Conservation (phyloP, 2,888 invertebrate species). For the Drosophila melanosoma region DNA sequence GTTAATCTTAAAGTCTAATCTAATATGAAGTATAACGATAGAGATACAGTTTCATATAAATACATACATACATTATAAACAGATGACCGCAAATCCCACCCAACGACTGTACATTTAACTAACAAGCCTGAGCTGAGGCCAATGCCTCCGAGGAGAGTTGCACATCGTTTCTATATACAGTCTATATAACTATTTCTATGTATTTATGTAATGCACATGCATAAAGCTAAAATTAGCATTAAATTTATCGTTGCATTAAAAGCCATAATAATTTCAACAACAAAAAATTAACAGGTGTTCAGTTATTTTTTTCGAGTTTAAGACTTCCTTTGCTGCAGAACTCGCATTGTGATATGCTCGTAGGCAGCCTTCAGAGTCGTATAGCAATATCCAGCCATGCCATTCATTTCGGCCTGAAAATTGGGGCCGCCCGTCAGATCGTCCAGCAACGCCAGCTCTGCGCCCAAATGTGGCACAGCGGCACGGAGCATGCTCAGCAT, state of each 20-base stretch:
- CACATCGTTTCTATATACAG: slow-evolving; percentile 53
- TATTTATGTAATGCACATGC: slow-evolving; percentile 12
- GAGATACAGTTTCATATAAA: slow-evolving; percentile 45
- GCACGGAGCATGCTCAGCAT: slow-evolving; percentile 84
- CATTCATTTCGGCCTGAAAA: slow-evolving; percentile 84
- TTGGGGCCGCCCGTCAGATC: slow-evolving; percentile 84
- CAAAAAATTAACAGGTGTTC: slow-evolving; percentile 9
- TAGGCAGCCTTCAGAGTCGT: slow-evolving; percentile 84
- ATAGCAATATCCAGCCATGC: slow-evolving; percentile 84
- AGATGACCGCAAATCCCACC: slow-evolving; percentile 19
- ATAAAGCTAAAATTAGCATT: slow-evolving; percentile 27
- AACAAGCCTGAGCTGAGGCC: slow-evolving; percentile 28
- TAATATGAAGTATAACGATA: slow-evolving; percentile 25
- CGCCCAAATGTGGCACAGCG: slow-evolving; percentile 84
- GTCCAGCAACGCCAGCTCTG: slow-evolving; percentile 84
- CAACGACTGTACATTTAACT: slow-evolving; percentile 44
- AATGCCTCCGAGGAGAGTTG: slow-evolving; percentile 45
- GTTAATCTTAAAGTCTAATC: slow-evolving; percentile 39
- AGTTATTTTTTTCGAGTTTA: slow-evolving; percentile 25
- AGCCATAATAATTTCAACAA: slow-evolving; percentile 50
- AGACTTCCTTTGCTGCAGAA: slow-evolving; percentile 68
- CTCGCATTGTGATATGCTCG: slow-evolving; percentile 80
- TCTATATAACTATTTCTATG: slow-evolving; percentile 38
- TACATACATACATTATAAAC: slow-evolving; percentile 41
- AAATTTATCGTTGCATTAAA: slow-evolving; percentile 59